Evolutionary conservation across 2,888 invertebrate species (phyloP).

Genomic region (Phengaris arion): DNA sequence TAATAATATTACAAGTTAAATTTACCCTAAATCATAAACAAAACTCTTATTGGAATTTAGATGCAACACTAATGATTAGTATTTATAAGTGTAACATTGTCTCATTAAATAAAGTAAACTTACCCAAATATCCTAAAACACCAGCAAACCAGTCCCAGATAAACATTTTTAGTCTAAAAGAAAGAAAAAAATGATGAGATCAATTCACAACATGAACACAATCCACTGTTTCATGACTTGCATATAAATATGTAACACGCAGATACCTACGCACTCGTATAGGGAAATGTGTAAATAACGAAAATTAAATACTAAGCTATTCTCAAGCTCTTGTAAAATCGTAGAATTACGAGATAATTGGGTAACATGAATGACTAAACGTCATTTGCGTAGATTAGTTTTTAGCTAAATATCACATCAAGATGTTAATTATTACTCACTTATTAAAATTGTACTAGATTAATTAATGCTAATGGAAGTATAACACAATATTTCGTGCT

Average conservation of each 20-base stretch:
- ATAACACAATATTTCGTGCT: conserved; percentile 73
- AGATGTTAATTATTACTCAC: conserved; percentile 61
- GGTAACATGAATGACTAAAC: conserved; percentile 72
- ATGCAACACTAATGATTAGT: background rate
- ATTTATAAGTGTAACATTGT: background rate
- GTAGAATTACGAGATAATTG: conserved; percentile 66
- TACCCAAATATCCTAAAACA: conserved; percentile 95
- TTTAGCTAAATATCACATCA: conserved; percentile 49
- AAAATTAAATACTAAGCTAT: background rate
- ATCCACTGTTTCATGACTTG: conserved; percentile 44
- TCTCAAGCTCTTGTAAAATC: conserved; percentile 40
- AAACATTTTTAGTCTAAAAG: conserved; percentile 86
- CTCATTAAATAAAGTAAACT: conserved; percentile 56
- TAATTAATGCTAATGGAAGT: conserved; percentile 69
- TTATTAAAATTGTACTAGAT: conserved; percentile 72
- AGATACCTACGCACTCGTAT: background rate
- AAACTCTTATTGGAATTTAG: background rate
- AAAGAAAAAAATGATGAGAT: conserved; percentile 35
- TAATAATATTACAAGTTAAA: background rate
- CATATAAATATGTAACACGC: conserved; percentile 24
- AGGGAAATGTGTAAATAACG: background rate
- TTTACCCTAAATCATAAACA: background rate
- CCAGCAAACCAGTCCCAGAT: conserved; percentile 98
- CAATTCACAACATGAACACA: conserved; percentile 31
- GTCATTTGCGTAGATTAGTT: conserved; percentile 66